Conservation (phyloP, 2,113 vertebrate genomes). For the Panurus biarmicus region DNA sequence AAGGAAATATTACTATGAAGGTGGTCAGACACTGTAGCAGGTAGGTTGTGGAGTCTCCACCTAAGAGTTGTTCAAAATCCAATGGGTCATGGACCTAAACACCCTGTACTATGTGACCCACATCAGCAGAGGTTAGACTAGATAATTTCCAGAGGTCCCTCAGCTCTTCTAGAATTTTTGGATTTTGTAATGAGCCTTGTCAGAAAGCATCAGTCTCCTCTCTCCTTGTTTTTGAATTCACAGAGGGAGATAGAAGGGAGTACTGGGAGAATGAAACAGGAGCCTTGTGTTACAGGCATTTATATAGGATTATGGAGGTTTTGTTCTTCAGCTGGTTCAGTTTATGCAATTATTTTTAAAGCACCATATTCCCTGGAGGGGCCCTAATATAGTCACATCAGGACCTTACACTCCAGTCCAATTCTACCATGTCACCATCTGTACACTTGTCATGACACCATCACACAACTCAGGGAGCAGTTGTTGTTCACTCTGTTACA, state of each 20-base stretch:
- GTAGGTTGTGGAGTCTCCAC: not conserved
- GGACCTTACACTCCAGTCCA: not conserved
- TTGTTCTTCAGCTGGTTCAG: not conserved
- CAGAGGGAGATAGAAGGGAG: not conserved
- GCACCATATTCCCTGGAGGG: not conserved
- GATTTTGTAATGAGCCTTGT: not conserved
- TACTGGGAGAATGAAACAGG: not conserved
- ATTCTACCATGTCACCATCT: not conserved
- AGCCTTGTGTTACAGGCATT: not conserved
- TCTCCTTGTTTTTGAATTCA: not conserved
- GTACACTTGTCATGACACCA: not conserved
- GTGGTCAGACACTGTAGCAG: not conserved
- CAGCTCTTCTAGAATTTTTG: not conserved
- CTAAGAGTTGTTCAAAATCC: not conserved
- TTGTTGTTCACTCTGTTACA: not conserved
- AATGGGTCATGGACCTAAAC: not conserved
- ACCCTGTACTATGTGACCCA: not conserved
- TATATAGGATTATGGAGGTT: not conserved
- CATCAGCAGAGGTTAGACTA: not conserved
- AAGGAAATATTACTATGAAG: not conserved
- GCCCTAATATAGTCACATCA: not conserved
- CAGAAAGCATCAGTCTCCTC: not conserved
- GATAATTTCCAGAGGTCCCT: not conserved
- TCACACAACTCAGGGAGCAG: not conserved
- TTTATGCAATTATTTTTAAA: not conserved